A percentile compares a stretch with the other conserved stretches of the same genome.
Conservation (phyloP, 2,113 vertebrate genomes). For the Ciconia boyciana region DNA sequence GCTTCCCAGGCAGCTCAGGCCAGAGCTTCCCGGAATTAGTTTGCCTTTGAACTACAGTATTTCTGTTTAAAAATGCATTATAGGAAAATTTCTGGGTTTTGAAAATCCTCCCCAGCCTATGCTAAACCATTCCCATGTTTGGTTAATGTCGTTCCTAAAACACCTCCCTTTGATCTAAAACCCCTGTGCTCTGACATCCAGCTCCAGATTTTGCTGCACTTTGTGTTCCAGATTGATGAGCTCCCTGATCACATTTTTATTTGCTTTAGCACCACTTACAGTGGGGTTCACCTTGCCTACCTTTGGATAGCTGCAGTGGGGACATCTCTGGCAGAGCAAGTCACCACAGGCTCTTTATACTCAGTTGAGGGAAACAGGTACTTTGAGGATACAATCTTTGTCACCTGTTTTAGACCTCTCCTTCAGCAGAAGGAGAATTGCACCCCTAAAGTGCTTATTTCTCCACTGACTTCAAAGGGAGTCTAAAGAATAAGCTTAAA, state of each 20-base stretch:
- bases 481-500: not conserved
- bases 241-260: not conserved
- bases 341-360: not conserved
- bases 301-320: not conserved
- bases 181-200: not conserved
- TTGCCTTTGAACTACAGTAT: conserved; percentile 10
- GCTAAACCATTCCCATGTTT: not conserved
- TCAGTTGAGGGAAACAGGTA: not conserved
- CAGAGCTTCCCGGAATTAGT: not conserved
- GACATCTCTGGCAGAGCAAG: not conserved
- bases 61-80: conserved; percentile 11
- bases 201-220: not conserved
- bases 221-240: not conserved
- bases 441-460: not conserved
- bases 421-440: not conserved
- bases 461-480: not conserved
- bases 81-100: conserved; percentile 24
- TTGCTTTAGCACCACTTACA: not conserved
- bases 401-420: not conserved
- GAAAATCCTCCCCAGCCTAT: not conserved
- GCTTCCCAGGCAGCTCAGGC: not conserved
- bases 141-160: not conserved
- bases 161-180: not conserved
- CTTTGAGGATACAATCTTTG: not conserved
- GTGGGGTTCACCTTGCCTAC: not conserved